Percentiles rank a stretch among this genome's conserved stretches.
phyloP scores from a whole-genome alignment of 2,113 vertebrate species.

The Odobenus rosmarus region DNA sequence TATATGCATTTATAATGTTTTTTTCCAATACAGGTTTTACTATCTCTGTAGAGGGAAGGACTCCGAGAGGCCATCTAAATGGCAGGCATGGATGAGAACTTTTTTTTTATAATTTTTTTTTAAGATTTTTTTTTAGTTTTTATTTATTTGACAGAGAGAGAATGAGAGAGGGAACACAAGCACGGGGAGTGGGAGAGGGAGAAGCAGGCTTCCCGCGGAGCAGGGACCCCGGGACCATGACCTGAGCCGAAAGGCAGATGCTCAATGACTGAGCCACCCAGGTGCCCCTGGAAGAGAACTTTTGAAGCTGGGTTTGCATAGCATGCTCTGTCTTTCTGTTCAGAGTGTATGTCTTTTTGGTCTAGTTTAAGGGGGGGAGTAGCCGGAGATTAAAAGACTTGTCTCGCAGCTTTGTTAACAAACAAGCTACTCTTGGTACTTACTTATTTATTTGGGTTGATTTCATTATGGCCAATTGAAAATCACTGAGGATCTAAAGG shows the following conservation, averaged over 20 bases:
- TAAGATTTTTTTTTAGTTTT: too few species aligned
- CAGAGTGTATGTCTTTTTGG: not conserved
- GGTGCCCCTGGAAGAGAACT: not conserved
- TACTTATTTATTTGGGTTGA: not conserved
- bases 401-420: not conserved
- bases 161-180: too few species aligned
- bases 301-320: not conserved
- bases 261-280: too few species aligned
- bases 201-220: too few species aligned
- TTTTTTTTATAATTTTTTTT: not conserved
- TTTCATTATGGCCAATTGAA: not conserved
- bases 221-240: too few species aligned
- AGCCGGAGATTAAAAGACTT: not conserved
- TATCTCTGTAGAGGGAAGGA: not conserved
- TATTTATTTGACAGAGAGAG: too few species aligned
- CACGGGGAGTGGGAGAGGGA: too few species aligned
- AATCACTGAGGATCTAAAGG: not conserved
- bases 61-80: not conserved
- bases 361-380: not conserved
- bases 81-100: not conserved
- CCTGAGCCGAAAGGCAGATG: too few species aligned
- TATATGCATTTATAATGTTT: not conserved
- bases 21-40: not conserved
- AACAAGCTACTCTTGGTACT: not conserved
- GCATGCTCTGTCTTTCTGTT: not conserved